Conservation (phyloP, 2,797 vertebrate genomes). For the Bovichtus diacanthus region DNA sequence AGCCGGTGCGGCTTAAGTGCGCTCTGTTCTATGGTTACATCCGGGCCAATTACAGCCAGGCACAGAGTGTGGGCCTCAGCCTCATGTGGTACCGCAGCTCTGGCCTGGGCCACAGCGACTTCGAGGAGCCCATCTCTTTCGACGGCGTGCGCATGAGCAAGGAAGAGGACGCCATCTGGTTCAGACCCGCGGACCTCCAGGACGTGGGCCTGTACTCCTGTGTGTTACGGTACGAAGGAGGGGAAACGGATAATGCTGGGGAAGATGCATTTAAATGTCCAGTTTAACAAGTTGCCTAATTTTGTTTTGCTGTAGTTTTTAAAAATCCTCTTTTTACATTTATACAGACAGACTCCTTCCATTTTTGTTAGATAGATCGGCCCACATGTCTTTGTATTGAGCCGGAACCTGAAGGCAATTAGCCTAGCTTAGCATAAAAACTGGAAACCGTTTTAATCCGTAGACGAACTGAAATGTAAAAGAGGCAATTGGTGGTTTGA, state of each 20-base stretch:
- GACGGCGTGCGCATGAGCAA: constrained; percentile 98
- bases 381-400: neutral
- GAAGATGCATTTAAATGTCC: neutral
- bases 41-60: constrained; percentile 96
- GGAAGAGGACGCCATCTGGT: constrained; percentile 99
- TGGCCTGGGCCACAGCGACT: constrained; percentile 91
- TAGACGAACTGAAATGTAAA: neutral
- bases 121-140: constrained; percentile 98
- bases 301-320: neutral
- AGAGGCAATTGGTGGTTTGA: too few relatives aligned
- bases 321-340: neutral
- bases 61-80: constrained; percentile 97
- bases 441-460: neutral
- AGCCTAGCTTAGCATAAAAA: neutral
- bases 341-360: too few relatives aligned
- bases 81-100: constrained; percentile 99
- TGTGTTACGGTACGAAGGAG: constrained; percentile 90
- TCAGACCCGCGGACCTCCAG: constrained; percentile 95
- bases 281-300: neutral
- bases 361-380: too few relatives aligned
- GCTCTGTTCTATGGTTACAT: constrained; percentile 99
- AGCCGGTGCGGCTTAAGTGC: constrained; percentile 98
- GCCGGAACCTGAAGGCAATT: neutral
- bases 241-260: neutral
- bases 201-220: constrained; percentile 97